Base-by-base conservation (phyloP, 2,113 vertebrate species). In the Osmerus eperlanus region DNA sequence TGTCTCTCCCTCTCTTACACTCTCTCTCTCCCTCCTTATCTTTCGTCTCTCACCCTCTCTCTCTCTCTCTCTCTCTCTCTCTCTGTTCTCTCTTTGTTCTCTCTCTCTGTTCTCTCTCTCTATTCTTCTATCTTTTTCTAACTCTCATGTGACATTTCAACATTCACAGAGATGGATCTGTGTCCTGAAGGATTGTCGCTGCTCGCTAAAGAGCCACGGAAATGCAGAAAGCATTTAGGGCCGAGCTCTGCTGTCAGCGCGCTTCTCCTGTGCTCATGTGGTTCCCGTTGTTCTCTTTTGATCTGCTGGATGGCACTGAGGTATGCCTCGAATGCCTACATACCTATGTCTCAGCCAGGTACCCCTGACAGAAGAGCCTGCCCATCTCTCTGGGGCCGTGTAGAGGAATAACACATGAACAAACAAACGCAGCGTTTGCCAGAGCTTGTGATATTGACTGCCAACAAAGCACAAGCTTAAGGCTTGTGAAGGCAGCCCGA, bases 71-170 rank as follows among this genome's bases (percentile, higher is more conserved):
- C 54, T 14, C 13, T 55, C 3, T 55, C 54, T 55, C 54, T 3
- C 13, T 55, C 54, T 7, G 15, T 55, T 55, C 54, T 55, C 54
- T 55, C 54, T n/a, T n/a, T n/a, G n/a, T n/a, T n/a, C 0, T 0
- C 32, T 36, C 32, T 36, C 32, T 4, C 32, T 36, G 2, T 6
- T 6, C 32, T 36, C 32, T 36, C 32, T 36, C 32, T 36, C n/a
- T n/a, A n/a, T n/a, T n/a, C n/a, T n/a, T n/a, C n/a, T n/a, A n/a
- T 36, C 32, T 36, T 56, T 56, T 56, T 56, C 9, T 2, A n/a
- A 56, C 14, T 56, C 19, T 59, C 55, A 68, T 63, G 67, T 84
- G 86, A 85, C 81, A 87, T 87, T 89, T 88, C 84, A 83, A 73
- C 79, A 76, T 81, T 76, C 79, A 69, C 71, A 71, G 3, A 41